Evolutionary conservation across 2,888 invertebrate species (phyloP), one percentile per base, ranked within the genome.

Genomic region (Acrocera orbiculus): DNA sequence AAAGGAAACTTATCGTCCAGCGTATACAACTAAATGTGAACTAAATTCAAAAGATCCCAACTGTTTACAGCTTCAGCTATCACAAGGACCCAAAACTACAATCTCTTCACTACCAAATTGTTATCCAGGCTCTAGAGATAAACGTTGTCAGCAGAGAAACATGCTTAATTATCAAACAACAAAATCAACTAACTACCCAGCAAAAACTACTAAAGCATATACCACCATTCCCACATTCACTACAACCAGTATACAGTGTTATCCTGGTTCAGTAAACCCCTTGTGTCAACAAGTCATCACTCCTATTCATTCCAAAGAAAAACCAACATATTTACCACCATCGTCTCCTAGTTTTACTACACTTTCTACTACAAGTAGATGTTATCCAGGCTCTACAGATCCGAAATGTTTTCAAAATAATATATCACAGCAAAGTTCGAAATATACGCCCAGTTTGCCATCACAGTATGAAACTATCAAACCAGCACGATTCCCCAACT

Each of bases 351-450:
- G 31, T 19, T 49, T 53, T 39, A 35, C 35, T 10, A 32, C 35
- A 3, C 10, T 20, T 4, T 10, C 17, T 24, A 9, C 43, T 16
- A 35, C 43, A 11, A 38, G 28, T 2, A 26, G 40, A 4, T 61
- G 61, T 32, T 60, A 50, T 40, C 58, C 49, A 30, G 61, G 44
- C 47, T 62, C 56, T 2, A 46, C 47, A 0, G 57, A 62, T 41
- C 49, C 56, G 2, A 44, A 50, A 8, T 60, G 57, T 17, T 53
- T 46, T 56, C 61, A 37, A 16, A 61, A 41, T 58, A 64, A 41
- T n/a, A 15, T 15, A 27, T n/a, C n/a, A n/a, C n/a, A n/a, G n/a
- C 7, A 23, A 19, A n/a, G 11, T 10, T 48, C 50, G 16, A 41
- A 40, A 13, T 53, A 60, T 30, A 57, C 45, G 35, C 57, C 61